Base-by-base conservation (phyloP, 2,797 vertebrate species). In the Cyclura pinguis region DNA sequence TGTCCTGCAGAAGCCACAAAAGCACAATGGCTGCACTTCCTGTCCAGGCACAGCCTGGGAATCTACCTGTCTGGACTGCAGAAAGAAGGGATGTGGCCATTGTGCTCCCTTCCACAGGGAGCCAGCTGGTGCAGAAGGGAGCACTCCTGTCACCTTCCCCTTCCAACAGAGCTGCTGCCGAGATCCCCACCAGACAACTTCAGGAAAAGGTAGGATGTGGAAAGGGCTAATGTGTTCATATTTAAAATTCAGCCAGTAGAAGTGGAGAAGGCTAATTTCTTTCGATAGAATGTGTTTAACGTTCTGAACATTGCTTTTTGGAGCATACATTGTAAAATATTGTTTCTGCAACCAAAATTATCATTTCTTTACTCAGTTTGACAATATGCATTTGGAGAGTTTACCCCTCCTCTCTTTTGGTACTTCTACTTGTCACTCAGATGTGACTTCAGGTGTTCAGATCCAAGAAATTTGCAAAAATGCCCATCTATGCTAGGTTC, bases 201-300 rank as follows among this genome's bases (percentile, higher is more conserved):
- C 42, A 47, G 2, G 42, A 47, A 47, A 47, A 47, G 42, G 42
- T 47, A 47, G 42, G 42, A 47, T 47, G 42, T 47, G 42, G 42
- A 47, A 47, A 47, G 42, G 42, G 42, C 42, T 4, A 47, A 47
- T 20, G 80, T 84, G 89, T 94, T 93, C 42, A 88, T 92, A 88
- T 95, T 74, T 88, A 57, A 93, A 93, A 92, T 90, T 94, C 85
- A 94, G 1, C 73, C 59, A 85, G 89, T 67, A 92, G 84, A 24
- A 42, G 74, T 72, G n/a, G 80, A 90, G 89, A n/a, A 72, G 67
- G 59, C 20, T 22, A 62, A 18, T n/a, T 55, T 87, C 32, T 50
- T 89, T 77, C 27, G 4, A 76, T 69, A 80, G 55, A 92, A 80
- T 84, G 93, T 80, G 85, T 94, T 90, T 93, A 73, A 86, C 89